These are phyloP conservation scores for Oreochromis spilurus DNA, from an alignment of 2,113 vertebrate species.

Conservation along the genomic window DNA sequence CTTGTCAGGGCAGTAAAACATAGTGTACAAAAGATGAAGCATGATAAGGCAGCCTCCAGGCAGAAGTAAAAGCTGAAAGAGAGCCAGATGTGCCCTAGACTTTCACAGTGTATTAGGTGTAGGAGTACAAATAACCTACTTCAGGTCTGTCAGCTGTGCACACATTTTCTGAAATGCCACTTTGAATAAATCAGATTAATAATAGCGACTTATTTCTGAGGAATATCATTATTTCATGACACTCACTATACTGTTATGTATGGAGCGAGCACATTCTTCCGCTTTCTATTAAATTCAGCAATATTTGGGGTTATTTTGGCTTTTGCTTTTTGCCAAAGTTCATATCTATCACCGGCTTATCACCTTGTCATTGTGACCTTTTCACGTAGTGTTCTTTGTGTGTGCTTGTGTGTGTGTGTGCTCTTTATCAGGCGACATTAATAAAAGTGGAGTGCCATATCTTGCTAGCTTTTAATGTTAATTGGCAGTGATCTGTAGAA, in stretches of 20 bases:
- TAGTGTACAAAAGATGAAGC: neutral
- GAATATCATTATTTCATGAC: constrained; percentile 35
- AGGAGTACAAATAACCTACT: constrained; percentile 52
- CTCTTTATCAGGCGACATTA: constrained; percentile 40
- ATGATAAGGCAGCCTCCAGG: constrained; percentile 37
- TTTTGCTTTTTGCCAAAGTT: constrained; percentile 23
- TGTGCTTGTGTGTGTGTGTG: constrained; percentile 8
- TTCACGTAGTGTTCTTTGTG: constrained; percentile 26
- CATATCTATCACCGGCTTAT: constrained; percentile 25
- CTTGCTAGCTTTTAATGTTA: constrained; percentile 54
- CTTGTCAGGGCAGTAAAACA: constrained; percentile 30
- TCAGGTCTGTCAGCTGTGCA: constrained; percentile 54
- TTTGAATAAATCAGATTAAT: constrained; percentile 38
- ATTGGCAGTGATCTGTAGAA: constrained; percentile 43
- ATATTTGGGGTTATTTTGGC: neutral
- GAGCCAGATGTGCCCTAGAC: constrained; percentile 50
- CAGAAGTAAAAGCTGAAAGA: constrained; percentile 22
- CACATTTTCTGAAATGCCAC: constrained; percentile 27
- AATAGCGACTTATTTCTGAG: neutral
- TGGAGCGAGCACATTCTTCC: neutral
- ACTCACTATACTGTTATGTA: neutral
- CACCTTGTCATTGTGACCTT: constrained; percentile 57
- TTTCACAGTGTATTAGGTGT: constrained; percentile 45
- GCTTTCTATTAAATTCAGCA: neutral
- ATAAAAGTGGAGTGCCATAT: constrained; percentile 51